phyloP scores from a whole-genome alignment of 2,113 vertebrate species.

The Syrmaticus mikado region DNA sequence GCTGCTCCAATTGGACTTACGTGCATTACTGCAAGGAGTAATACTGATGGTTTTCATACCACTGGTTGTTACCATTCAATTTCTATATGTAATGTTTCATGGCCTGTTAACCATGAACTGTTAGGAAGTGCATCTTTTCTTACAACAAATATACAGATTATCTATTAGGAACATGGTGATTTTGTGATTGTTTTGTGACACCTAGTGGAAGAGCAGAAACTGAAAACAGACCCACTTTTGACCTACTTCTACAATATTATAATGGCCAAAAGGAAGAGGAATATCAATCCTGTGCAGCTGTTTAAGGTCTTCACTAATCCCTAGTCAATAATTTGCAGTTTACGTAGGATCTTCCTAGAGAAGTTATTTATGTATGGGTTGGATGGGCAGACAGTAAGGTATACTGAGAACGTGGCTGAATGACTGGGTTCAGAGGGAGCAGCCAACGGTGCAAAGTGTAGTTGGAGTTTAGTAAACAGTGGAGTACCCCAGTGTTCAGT shows the following conservation, averaged over 20 bases:
- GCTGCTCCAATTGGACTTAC: not conserved
- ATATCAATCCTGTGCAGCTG: not conserved
- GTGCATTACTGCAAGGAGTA: not conserved
- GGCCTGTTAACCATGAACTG: not conserved
- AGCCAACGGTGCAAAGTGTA: not conserved
- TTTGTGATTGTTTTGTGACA: not conserved
- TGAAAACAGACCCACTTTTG: not conserved
- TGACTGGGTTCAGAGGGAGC: not conserved
- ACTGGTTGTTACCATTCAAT: not conserved
- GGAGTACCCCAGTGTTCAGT: not conserved
- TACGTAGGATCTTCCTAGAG: not conserved
- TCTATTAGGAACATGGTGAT: not conserved
- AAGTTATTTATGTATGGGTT: not conserved
- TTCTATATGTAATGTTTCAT: not conserved
- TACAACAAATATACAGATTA: not conserved
- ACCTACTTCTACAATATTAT: not conserved
- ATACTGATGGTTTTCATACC: not conserved
- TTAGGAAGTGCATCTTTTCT: not conserved
- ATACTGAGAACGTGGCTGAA: not conserved
- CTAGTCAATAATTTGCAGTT: not conserved
- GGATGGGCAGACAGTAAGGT: not conserved
- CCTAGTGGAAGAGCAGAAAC: accelerated
- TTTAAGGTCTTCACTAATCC: not conserved
- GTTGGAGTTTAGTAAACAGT: not conserved
- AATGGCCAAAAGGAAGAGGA: not conserved